phyloP scores from a whole-genome alignment of 2,113 vertebrate genomes.

The Hippocampus comes region DNA sequence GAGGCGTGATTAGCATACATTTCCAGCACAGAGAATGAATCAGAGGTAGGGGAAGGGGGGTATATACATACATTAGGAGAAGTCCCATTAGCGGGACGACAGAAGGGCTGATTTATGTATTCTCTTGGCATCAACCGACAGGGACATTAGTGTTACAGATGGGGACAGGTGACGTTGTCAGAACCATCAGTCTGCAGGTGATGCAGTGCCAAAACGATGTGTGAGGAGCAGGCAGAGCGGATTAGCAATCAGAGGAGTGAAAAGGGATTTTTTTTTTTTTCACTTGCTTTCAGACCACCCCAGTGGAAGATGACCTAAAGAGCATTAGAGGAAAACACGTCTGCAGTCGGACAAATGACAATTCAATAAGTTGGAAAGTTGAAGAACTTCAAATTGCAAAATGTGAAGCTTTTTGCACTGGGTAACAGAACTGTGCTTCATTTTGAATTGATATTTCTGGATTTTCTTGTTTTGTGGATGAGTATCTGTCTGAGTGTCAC shows the following conservation, averaged over 20 bases:
- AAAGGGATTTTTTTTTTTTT: conserved; percentile 14
- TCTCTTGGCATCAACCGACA: conserved; percentile 64
- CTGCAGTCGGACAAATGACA: conserved; percentile 48
- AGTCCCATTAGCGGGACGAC: conserved; percentile 59
- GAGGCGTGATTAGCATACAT: conserved; percentile 63
- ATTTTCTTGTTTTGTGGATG: background rate
- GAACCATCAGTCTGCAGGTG: conserved; percentile 63
- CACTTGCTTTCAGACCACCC: conserved; percentile 27
- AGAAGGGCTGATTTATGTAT: conserved; percentile 63
- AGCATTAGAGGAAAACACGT: conserved; percentile 48
- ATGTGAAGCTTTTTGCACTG: background rate
- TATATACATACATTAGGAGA: conserved; percentile 66
- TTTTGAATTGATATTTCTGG: background rate
- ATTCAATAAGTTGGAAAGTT: conserved; percentile 51
- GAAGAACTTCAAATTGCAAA: background rate
- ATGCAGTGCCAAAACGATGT: conserved; percentile 49
- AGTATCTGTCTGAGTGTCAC: background rate
- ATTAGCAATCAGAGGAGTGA: conserved; percentile 43
- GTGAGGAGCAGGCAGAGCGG: conserved; percentile 26
- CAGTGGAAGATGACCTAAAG: conserved; percentile 54
- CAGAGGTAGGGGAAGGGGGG: conserved; percentile 10
- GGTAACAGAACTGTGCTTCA: background rate
- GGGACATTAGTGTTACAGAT: conserved; percentile 71
- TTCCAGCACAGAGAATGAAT: conserved; percentile 46
- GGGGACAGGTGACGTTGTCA: conserved; percentile 68